These are phyloP conservation scores for Nestor notabilis DNA, from an alignment of 2,113 vertebrate species.

Conservation along the genomic window DNA sequence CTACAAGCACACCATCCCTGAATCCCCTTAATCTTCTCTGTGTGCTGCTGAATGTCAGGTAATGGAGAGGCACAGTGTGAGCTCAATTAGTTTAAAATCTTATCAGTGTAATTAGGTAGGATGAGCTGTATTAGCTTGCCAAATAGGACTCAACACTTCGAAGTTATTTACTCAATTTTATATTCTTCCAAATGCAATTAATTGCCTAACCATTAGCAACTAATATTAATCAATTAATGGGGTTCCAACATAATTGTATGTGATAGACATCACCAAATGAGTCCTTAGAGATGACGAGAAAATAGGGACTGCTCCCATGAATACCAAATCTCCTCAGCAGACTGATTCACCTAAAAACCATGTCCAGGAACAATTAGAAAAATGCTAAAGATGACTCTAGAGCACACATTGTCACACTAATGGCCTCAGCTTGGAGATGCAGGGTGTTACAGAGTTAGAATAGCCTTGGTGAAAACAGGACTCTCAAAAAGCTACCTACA, in stretches of 20 bases:
- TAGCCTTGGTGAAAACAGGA: not conserved
- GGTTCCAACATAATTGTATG: not conserved
- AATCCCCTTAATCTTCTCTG: conserved; percentile 38
- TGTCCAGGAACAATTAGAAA: not conserved
- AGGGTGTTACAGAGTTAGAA: not conserved
- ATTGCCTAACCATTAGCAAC: conserved; percentile 10
- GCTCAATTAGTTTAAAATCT: conserved; percentile 61
- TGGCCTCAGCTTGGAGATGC: not conserved
- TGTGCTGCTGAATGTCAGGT: conserved; percentile 17
- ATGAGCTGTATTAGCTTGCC: conserved; percentile 33
- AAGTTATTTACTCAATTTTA: conserved; percentile 59
- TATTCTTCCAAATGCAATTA: conserved; percentile 46
- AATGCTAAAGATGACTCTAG: not conserved
- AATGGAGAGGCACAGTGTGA: conserved; percentile 54
- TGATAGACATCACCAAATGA: conserved; percentile 25
- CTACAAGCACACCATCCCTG: not conserved
- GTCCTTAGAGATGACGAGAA: not conserved
- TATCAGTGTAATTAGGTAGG: conserved; percentile 55
- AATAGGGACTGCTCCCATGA: not conserved
- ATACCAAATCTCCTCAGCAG: not conserved
- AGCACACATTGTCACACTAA: rapidly evolving
- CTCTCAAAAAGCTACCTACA: not conserved
- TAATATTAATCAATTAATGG: conserved; percentile 57
- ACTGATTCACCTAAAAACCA: not conserved
- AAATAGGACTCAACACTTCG: conserved; percentile 36